Conservation (phyloP, 2,888 invertebrate genomes). For the Nemoura dubitans region DNA sequence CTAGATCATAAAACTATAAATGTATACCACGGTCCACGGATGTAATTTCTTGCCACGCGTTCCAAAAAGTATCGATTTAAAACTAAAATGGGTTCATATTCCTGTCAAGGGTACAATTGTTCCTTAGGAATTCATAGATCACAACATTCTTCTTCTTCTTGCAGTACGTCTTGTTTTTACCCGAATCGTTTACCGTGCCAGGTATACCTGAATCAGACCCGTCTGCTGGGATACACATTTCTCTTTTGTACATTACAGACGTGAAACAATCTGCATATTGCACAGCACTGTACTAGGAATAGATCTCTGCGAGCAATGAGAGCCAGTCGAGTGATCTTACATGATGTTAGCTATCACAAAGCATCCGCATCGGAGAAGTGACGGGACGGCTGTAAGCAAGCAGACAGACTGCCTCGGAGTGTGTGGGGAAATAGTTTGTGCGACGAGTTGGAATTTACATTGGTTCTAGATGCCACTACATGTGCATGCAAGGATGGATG, state of each 20-base stretch:
- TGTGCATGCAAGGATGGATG: not conserved
- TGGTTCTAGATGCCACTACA: not conserved
- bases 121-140: not conserved
- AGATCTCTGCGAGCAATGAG: no score
- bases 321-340: not conserved
- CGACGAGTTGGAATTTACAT: not conserved
- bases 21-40: not conserved
- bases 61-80: not conserved
- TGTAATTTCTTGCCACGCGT: not conserved
- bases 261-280: slow-evolving; percentile 2
- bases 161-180: not conserved
- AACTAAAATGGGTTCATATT: not conserved
- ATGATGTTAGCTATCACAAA: not conserved
- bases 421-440: not conserved
- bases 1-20: not conserved
- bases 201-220: not conserved
- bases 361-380: not conserved
- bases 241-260: not conserved
- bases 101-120: not conserved
- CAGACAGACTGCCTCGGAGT: not conserved
- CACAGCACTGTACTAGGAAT: not conserved
- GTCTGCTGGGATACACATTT: not conserved
- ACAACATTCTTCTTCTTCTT: not conserved
- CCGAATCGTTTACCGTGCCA: not conserved
- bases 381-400: not conserved